Evolutionary conservation across 1,140 invertebrate genomes (phyloP), one percentile per base, ranked within the genome.

Genomic region (Dinoponera quadriceps): DNA sequence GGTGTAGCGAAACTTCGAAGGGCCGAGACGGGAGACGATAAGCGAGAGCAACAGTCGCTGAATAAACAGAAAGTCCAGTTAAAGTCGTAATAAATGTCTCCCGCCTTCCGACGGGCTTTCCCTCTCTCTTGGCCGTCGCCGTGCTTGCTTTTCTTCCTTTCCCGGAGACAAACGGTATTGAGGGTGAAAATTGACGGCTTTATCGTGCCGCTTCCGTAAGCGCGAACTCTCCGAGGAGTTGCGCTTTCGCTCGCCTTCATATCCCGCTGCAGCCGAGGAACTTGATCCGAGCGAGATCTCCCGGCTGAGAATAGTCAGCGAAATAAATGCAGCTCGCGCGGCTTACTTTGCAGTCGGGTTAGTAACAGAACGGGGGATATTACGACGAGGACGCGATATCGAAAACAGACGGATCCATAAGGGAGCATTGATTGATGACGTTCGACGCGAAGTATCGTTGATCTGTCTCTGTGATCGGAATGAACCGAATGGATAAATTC

Each of bases 31-130:
- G 68, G 57, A 84, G 74, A 63, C 77, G 78, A 84, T 85, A 85
- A 88, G 89, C 82, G 87, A 88, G 89, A 92, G 92, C 92, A 93
- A 93, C 92, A 93, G 92, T 93, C 92, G 92, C 91, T 93, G 93
- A 94, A 94, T 94, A 94, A 94, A 94, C 92, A 94, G 92, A 93
- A 94, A 94, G 93, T 94, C 93, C 93, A 87, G 92, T 93, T 92
- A 92, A 93, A 93, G 93, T 93, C 93, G 92, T 92, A 94, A 94
- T 94, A 94, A 94, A 94, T 92, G 93, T 94, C 93, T 92, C 88
- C 88, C 90, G 88, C 89, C 90, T 93, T 92, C 90, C 92, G 93
- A 93, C 84, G 65, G 74, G 80, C 59, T 84, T 81, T 84, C 78
- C 68, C 68, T 74, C 57, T 85, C 82, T 81, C 85, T 44, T 25